These are phyloP conservation scores for Pyralis farinalis DNA, from an alignment of 2,888 invertebrate species.

Conservation along the genomic window DNA sequence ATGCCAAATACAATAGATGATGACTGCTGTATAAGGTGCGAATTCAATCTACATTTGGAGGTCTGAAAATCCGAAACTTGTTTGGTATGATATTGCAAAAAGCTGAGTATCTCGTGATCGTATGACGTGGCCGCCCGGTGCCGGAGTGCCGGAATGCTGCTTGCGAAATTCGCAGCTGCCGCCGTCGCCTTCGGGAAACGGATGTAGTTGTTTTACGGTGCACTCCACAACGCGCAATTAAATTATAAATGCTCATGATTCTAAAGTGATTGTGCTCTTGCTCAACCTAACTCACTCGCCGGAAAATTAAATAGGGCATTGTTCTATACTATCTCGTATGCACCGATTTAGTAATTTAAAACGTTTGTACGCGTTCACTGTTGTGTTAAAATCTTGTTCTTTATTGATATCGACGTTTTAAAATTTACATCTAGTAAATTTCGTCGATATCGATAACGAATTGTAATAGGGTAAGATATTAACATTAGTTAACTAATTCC, in stretches of 20 bases:
- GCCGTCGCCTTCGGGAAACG: conserved; percentile 51
- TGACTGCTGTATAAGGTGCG: neutral
- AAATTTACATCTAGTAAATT: too few relatives aligned
- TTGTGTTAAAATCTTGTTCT: too few relatives aligned
- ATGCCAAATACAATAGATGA: neutral
- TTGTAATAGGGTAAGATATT: too few relatives aligned
- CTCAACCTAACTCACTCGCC: conserved; percentile 32
- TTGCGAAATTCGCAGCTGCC: conserved; percentile 27
- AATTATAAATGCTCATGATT: conserved; percentile 33
- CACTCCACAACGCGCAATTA: conserved; percentile 37
- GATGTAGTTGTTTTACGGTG: conserved; percentile 45
- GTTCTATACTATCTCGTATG: conserved; percentile 6
- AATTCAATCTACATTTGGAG: neutral
- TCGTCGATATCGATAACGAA: too few relatives aligned
- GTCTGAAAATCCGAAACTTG: conserved; percentile 10
- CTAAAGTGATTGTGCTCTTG: conserved; percentile 35
- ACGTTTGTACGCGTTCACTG: too few relatives aligned
- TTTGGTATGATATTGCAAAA: conserved; percentile 15
- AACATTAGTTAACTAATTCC: too few relatives aligned
- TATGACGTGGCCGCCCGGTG: conserved; percentile 19
- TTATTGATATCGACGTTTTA: too few relatives aligned
- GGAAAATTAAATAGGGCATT: conserved; percentile 30
- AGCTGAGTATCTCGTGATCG: conserved; percentile 11
- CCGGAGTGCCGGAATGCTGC: conserved; percentile 10
- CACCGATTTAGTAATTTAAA: too few relatives aligned